Evolutionary conservation across 2,113 vertebrate genomes (phyloP), one percentile per base, ranked within the genome.

Genomic region (Gobio gobio): DNA sequence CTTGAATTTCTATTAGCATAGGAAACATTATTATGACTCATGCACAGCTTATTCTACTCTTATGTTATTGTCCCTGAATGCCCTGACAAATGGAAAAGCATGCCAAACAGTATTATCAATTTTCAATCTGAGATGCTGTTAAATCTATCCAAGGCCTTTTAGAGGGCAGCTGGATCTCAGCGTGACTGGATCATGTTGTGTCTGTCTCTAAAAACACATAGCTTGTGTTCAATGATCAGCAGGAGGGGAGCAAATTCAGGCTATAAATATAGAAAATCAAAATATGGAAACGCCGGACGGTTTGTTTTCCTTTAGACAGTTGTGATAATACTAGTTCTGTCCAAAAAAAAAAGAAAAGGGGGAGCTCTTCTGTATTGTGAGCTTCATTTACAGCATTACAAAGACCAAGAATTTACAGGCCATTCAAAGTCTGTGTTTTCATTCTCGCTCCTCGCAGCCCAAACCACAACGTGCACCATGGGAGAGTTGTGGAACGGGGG

Each of bases 101-200:
- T 58, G 45, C 12, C 56, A 43, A 61, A 43, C 36, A 13, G 43
- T 29, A 78, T 64, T 63, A 29, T 59, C 20, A 56, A 16, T 82
- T 78, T 26, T 45, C 20, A 77, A 26, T 26, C 14, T 3, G 26
- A 47, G 33, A 82, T 49, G 24, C n/a, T 76, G 29, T 56, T 24
- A n/a, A 82, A 68, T 66, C 18, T 49, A 82, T 51, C 18, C 64
- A 82, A 47, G 59, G 24, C 58, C 49, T 66, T 81, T 59, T 75
- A 81, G 7, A 51, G 45, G 66, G 43, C 88, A 87, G 88, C 78
- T 87, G 78, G 51, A 73, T 10, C 77, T 58, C 87, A 54, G 82
- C 47, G 6, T 40, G 63, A 72, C 12, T 70, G 49, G 47, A 43
- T 56, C 63, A 56, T 51, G 83, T 63, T 79, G 47, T 72, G 43